Evolutionary conservation across 2,113 vertebrate genomes (phyloP).

Genomic region (Macquaria ambigua): DNA sequence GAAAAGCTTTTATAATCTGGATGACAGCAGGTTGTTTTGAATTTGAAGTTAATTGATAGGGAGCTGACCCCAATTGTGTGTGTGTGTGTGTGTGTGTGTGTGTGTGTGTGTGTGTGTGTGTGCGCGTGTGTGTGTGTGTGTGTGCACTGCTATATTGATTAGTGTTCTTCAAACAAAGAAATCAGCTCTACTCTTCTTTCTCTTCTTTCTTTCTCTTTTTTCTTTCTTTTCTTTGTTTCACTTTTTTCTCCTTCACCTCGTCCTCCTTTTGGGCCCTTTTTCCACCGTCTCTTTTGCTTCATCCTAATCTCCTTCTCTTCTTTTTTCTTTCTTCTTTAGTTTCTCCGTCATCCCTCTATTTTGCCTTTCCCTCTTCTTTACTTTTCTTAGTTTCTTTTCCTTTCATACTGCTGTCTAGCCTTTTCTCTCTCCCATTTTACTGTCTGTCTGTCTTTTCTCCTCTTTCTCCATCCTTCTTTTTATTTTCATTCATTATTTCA

Average conservation of each 20-base stretch:
- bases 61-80: slow-evolving; percentile 8
- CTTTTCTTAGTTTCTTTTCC: neutral
- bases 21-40: neutral
- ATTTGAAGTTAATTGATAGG: slow-evolving; percentile 6
- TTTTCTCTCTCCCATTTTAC: neutral
- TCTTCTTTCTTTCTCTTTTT: neutral
- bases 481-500: neutral
- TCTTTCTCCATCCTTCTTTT: neutral
- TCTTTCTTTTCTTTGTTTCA: too few species aligned
- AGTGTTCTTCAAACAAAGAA: slow-evolving; percentile 33
- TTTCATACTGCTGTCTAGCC: neutral
- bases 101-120: slow-evolving; percentile 8
- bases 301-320: neutral
- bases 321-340: neutral
- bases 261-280: neutral
- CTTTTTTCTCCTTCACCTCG: too few species aligned
- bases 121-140: neutral
- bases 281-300: neutral
- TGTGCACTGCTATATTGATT: slow-evolving; percentile 18
- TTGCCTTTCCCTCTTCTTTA: neutral
- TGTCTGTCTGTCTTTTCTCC: neutral
- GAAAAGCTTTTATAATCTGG: neutral
- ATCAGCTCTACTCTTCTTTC: neutral
- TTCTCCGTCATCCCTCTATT: neutral
- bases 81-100: slow-evolving; percentile 12